phyloP scores from a whole-genome alignment of 2,797 vertebrate genomes.

The Hozukius guyotensis region DNA sequence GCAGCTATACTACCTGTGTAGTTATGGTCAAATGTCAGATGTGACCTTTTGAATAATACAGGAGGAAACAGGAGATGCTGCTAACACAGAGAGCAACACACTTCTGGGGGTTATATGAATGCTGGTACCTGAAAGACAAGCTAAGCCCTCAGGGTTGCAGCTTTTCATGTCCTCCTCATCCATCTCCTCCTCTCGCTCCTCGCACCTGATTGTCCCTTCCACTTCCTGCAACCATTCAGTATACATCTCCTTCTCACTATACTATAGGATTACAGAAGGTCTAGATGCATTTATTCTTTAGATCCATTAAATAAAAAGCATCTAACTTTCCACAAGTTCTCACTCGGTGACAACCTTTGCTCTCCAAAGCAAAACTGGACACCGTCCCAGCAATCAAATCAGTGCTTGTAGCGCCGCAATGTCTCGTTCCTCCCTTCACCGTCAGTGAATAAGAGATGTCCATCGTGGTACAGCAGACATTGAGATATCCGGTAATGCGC shows the following conservation, averaged over 20 bases:
- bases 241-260: neutral
- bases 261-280: neutral
- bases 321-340: neutral
- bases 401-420: constrained; percentile 9
- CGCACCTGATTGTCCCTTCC: neutral
- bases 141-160: neutral
- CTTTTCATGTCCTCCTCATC: neutral
- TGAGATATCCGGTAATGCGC: constrained; percentile 63
- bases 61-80: constrained; percentile 71
- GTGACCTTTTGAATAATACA: constrained; percentile 78
- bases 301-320: neutral
- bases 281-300: neutral
- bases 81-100: constrained; percentile 28
- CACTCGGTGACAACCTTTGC: neutral
- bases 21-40: constrained; percentile 68
- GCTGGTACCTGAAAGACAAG: constrained; percentile 21
- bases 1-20: constrained; percentile 20
- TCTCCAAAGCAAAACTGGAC: constrained; percentile 21
- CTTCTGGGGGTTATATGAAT: constrained; percentile 30
- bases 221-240: neutral
- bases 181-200: neutral
- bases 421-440: constrained; percentile 8
- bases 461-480: constrained; percentile 3
- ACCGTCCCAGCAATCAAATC: constrained; percentile 44
- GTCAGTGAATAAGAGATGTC: constrained; percentile 50